phyloP scores from a whole-genome alignment of 2,113 vertebrate genomes.

The Aegithalos caudatus region DNA sequence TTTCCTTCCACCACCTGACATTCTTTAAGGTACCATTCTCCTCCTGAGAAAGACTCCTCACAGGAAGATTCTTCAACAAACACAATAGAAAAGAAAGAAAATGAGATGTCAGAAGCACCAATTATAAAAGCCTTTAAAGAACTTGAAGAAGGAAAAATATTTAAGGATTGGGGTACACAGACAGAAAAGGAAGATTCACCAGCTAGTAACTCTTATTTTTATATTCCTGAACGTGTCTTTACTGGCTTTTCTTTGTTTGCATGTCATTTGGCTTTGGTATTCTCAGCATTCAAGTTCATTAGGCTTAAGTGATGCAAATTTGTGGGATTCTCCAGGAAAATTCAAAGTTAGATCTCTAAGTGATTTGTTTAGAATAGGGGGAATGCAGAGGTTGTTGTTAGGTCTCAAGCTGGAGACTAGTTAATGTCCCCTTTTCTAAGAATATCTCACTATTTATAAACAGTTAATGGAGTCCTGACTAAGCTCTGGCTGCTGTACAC shows the following conservation, averaged over 20 bases:
- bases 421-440: background rate
- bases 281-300: background rate
- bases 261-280: background rate
- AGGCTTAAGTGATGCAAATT: background rate
- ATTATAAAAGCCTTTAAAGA: constrained; percentile 88
- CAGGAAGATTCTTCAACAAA: constrained; percentile 45
- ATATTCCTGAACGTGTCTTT: background rate
- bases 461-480: background rate
- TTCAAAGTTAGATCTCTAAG: background rate
- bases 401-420: background rate
- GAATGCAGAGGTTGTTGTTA: background rate
- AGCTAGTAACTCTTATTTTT: constrained; percentile 62
- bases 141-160: constrained; percentile 83
- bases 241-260: background rate
- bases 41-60: constrained; percentile 74
- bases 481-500: background rate
- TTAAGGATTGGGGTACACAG: constrained; percentile 81
- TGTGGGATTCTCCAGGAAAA: background rate
- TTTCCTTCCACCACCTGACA: background rate
- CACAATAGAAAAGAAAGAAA: constrained; percentile 65
- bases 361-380: background rate
- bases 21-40: constrained; percentile 69
- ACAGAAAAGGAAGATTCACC: constrained; percentile 71
- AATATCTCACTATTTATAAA: constrained; percentile 42
- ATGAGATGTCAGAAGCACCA: constrained; percentile 76